Conservation (phyloP, 1,140 invertebrate species). For the Drosophila rufa region DNA sequence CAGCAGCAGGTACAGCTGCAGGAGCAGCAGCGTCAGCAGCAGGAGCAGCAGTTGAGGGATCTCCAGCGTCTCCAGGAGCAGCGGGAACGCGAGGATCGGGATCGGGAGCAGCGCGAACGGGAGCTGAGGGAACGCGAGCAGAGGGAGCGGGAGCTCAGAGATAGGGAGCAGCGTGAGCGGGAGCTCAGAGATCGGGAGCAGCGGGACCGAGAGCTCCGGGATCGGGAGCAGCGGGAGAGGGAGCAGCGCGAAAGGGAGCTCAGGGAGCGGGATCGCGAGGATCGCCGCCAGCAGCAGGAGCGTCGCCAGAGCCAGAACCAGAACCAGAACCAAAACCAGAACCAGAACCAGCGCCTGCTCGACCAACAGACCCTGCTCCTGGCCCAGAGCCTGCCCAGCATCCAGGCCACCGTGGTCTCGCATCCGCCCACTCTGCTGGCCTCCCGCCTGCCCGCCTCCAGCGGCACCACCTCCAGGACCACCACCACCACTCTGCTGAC, state of each 20-base stretch:
- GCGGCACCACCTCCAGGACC: slow-evolving; percentile 16
- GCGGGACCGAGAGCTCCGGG: slow-evolving; percentile 32
- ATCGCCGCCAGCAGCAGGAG: slow-evolving; percentile 45
- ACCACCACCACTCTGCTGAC: slow-evolving; percentile 49
- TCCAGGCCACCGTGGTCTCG: slow-evolving; percentile 74
- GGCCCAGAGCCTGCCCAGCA: slow-evolving; percentile 60
- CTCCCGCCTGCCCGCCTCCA: slow-evolving; percentile 49
- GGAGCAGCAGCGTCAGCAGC: slow-evolving; percentile 68
- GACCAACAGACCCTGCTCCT: slow-evolving; percentile 68
- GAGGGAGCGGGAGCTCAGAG: slow-evolving; percentile 20
- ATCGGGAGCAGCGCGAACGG: slow-evolving; percentile 32
- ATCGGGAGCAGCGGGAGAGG: slow-evolving; percentile 28
- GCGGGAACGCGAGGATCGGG: slow-evolving; percentile 47
- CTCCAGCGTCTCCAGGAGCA: slow-evolving; percentile 58
- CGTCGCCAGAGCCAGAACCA: slow-evolving; percentile 33
- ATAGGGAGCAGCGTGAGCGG: slow-evolving; percentile 26
- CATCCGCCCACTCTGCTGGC: slow-evolving; percentile 72
- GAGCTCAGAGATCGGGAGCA: slow-evolving; percentile 20
- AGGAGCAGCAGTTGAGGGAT: slow-evolving; percentile 74
- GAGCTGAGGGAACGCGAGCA: slow-evolving; percentile 31
- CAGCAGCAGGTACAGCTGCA: slow-evolving; percentile 79
- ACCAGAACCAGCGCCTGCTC: slow-evolving; percentile 59
- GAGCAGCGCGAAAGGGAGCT: slow-evolving; percentile 37
- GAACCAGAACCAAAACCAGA: slow-evolving; percentile 37
- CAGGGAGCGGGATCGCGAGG: slow-evolving; percentile 27